phyloP scores from a whole-genome alignment of 2,888 invertebrate species.

The Xylophagus ater region DNA sequence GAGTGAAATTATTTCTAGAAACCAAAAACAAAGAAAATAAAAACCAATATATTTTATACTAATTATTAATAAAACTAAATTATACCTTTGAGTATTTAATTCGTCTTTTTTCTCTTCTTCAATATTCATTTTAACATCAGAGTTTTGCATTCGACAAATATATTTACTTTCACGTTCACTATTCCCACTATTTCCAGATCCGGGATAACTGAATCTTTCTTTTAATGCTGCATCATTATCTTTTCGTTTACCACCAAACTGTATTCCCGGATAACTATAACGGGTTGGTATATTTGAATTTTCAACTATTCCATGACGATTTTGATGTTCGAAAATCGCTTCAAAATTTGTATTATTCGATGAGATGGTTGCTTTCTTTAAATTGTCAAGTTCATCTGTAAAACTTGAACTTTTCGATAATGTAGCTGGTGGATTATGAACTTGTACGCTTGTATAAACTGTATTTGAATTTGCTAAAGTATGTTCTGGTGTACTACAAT shows the following conservation, averaged over 20 bases:
- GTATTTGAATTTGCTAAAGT: conserved; percentile 29
- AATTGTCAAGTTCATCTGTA: conserved; percentile 8
- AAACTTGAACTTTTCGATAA: conserved; percentile 14
- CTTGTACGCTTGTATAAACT: conserved; percentile 35
- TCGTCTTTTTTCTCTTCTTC: conserved; percentile 20
- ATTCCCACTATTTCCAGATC: conserved; percentile 22
- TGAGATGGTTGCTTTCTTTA: conserved; percentile 8
- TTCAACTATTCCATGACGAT: conserved; percentile 17
- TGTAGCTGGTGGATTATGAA: conserved; percentile 35
- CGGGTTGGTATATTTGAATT: conserved; percentile 22
- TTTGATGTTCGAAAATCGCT: conserved; percentile 19
- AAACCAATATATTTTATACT: background rate
- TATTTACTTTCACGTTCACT: conserved; percentile 18
- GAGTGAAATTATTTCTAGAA: conserved; percentile 10
- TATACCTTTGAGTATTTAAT: conserved; percentile 5
- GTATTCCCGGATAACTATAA: conserved; percentile 37
- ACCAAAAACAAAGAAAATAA: conserved; percentile 5
- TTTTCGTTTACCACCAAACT: conserved; percentile 34
- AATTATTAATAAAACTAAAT: background rate
- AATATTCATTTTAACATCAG: conserved; percentile 20
- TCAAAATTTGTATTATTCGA: conserved; percentile 21
- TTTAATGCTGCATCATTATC: conserved; percentile 27
- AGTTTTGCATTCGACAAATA: conserved; percentile 19
- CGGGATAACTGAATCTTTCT: conserved; percentile 39
- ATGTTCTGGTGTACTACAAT: conserved; percentile 64